Conservation (phyloP, 2,113 vertebrate genomes). For the Phycodurus eques region DNA sequence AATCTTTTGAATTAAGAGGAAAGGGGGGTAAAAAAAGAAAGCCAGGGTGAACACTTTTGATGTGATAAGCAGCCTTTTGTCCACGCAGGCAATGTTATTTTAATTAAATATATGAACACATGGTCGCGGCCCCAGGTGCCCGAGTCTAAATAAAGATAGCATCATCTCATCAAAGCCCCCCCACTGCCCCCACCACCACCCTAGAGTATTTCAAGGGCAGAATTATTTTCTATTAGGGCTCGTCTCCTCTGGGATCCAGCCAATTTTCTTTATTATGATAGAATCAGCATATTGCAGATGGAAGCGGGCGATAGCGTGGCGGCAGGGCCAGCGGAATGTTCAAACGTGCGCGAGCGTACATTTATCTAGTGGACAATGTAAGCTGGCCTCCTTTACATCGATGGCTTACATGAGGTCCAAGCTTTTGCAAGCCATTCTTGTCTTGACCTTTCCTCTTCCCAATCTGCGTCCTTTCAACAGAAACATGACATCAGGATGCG, state of each 20-base stretch:
- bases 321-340: slow-evolving; percentile 72
- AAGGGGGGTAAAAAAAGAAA: slow-evolving; percentile 30
- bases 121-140: slow-evolving; percentile 65
- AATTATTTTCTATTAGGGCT: slow-evolving; percentile 80
- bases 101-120: slow-evolving; percentile 81
- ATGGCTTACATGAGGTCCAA: not conserved
- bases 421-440: not conserved
- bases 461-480: not conserved
- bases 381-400: not conserved
- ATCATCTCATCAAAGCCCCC: slow-evolving; percentile 81
- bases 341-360: slow-evolving; percentile 31
- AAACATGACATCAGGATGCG: not conserved
- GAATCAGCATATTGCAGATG: slow-evolving; percentile 88
- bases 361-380: not conserved
- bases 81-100: slow-evolving; percentile 71
- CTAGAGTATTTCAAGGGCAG: slow-evolving; percentile 85
- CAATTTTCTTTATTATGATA: slow-evolving; percentile 91
- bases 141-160: slow-evolving; percentile 81
- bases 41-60: slow-evolving; percentile 56
- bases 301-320: slow-evolving; percentile 78
- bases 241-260: slow-evolving; percentile 81
- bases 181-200: slow-evolving; percentile 18
- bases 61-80: slow-evolving; percentile 72
- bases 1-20: slow-evolving; percentile 76
- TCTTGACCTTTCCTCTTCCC: not conserved